Evolutionary conservation across 37 sponge, comb jelly and placozoan genomes (phyloP), one percentile per base, ranked within the genome.

Genomic region (Amphimedon queenslandica): DNA sequence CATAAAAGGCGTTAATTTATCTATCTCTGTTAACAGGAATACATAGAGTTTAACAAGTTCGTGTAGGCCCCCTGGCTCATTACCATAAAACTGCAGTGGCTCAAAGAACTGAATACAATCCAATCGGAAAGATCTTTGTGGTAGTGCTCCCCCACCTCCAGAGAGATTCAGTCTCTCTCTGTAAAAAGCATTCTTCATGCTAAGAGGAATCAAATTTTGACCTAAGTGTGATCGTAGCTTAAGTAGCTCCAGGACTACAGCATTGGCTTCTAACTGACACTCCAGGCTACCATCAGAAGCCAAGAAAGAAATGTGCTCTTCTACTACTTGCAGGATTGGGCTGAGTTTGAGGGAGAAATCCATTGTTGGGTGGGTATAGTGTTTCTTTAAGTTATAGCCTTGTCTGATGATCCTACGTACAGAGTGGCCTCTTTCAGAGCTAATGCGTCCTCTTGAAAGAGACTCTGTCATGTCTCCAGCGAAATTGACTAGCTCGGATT

Each of bases 51-150:
- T 84, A 78, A 84, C 77, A 21, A 84, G 84, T 37, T 77, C 84
- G 1, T 79, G 72, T 10, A 66, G 72, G 24, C 71, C 63, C 28
- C 73, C 71, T 0, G 64, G 33, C 8, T 18, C 53, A 47, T 47
- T 47, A 0, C 84, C 84, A 36, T 84, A 84, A 58, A 84, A 84
- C 1, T 73, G 79, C 36, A 84, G 73, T 0, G 84, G 84, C 67
- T 84, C 84, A 57, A 84, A 84, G 67, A 84, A 84, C 67, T 84
- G 84, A 18, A 79, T 79, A 56, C 84, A 84, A 58, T 84, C 84
- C 55, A 84, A 65, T 77, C 84, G 70, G 30, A 77, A 84, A 8
- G 77, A 57, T 72, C 78, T 42, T 41, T 81, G 29, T n/a, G n/a
- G n/a, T n/a, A n/a, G n/a, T 47, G 8, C 13, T 0, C 75, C 84